phyloP scores from a whole-genome alignment of 2,113 vertebrate genomes.

The Isurus oxyrinchus region DNA sequence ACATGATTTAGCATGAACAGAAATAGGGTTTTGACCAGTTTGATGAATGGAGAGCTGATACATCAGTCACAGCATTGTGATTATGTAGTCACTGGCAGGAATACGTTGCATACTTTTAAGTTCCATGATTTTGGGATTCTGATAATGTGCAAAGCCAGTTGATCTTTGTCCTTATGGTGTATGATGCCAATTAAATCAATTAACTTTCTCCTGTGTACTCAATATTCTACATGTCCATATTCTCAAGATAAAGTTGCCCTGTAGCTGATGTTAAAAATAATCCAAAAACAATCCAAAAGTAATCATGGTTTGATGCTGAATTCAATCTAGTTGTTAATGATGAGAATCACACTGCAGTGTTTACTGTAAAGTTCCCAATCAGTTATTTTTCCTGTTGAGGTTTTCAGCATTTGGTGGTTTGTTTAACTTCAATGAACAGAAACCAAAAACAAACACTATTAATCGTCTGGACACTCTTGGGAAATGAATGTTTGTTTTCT shows the following conservation, averaged over 20 bases:
- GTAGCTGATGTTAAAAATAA: neutral
- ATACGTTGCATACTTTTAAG: neutral
- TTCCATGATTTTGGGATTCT: neutral
- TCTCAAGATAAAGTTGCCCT: neutral
- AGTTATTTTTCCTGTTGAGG: neutral
- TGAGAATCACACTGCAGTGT: neutral
- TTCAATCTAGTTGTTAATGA: neutral
- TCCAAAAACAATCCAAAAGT: neutral
- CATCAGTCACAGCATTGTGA: neutral
- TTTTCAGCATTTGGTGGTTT: neutral
- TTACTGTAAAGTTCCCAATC: neutral
- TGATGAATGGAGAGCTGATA: neutral
- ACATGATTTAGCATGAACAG: neutral
- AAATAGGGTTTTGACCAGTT: neutral
- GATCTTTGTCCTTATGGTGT: neutral
- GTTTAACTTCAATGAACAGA: neutral
- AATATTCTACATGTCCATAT: neutral
- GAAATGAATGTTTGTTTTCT: neutral
- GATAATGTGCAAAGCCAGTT: neutral
- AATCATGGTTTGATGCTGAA: neutral
- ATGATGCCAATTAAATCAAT: neutral
- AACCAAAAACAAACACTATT: conserved; percentile 8
- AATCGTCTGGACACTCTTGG: neutral
- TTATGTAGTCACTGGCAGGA: neutral
- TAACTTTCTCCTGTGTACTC: neutral